These are phyloP conservation scores for Aramus guarauna DNA, from an alignment of 2,113 vertebrate genomes.

Conservation along the genomic window DNA sequence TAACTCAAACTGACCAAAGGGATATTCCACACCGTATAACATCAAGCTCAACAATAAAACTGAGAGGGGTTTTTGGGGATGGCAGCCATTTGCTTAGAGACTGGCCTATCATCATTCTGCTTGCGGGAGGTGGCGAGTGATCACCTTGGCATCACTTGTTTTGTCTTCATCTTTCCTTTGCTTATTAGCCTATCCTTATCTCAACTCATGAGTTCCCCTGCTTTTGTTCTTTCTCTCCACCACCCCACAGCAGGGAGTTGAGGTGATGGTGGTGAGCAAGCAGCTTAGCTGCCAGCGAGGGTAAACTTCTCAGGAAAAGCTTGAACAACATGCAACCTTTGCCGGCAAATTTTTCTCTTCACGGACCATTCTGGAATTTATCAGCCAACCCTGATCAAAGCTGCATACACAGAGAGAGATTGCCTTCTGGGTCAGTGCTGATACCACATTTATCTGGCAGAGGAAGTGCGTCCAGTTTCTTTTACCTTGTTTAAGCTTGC, in stretches of 20 bases:
- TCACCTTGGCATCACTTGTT: not conserved
- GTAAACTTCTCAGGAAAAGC: not conserved
- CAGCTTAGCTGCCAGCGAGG: not conserved
- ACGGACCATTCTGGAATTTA: not conserved
- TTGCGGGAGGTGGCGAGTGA: accelerated
- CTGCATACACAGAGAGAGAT: not conserved
- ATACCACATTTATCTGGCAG: not conserved
- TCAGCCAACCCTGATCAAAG: not conserved
- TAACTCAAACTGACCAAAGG: not conserved
- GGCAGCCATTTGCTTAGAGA: not conserved
- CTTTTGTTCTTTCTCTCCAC: not conserved
- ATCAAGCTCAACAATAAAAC: not conserved
- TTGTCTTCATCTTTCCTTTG: not conserved
- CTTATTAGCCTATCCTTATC: not conserved
- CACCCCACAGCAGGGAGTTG: not conserved
- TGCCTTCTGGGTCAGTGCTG: not conserved
- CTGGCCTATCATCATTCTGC: not conserved
- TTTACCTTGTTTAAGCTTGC: constrained; percentile 80
- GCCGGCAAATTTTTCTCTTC: not conserved
- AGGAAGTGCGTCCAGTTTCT: not conserved
- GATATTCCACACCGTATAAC: accelerated
- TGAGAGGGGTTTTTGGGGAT: not conserved
- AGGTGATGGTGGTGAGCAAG: not conserved
- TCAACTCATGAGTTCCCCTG: accelerated
- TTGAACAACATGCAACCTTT: not conserved